These are phyloP conservation scores for Arrhopalites spinosus DNA, from an alignment of 2,888 invertebrate species.

Conservation along the genomic window DNA sequence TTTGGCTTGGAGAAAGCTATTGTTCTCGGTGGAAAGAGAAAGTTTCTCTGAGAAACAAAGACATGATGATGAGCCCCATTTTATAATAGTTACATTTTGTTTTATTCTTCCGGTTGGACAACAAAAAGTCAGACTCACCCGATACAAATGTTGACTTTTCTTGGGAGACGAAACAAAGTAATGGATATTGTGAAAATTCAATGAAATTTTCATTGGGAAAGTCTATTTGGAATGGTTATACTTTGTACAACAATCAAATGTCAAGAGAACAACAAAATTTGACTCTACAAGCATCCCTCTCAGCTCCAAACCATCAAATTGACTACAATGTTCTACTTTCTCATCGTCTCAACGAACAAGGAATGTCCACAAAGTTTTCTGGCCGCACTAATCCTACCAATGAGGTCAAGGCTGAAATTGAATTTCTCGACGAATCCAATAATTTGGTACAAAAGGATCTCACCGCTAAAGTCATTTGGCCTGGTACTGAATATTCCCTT, in stretches of 20 bases:
- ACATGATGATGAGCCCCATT: too few relatives aligned
- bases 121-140: conserved; percentile 54
- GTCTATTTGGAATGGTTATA: conserved; percentile 56
- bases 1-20: too few relatives aligned
- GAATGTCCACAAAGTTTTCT: conserved; percentile 43
- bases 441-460: conserved; percentile 44
- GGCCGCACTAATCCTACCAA: conserved; percentile 39
- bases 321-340: conserved; percentile 55
- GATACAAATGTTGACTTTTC: conserved; percentile 55
- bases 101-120: too few relatives aligned
- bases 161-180: conserved; percentile 56
- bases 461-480: conserved; percentile 47
- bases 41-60: too few relatives aligned
- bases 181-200: conserved; percentile 57
- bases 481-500: conserved; percentile 44
- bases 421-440: conserved; percentile 38
- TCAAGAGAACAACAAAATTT: conserved; percentile 51
- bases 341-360: conserved; percentile 39
- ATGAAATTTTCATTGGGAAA: conserved; percentile 54
- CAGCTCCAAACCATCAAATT: conserved; percentile 52
- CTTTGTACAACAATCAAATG: conserved; percentile 55
- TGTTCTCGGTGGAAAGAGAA: too few relatives aligned
- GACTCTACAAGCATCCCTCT: conserved; percentile 50
- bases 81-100: too few relatives aligned
- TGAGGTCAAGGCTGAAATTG: conserved; percentile 47